Percentiles rank a stretch among this genome's conserved stretches.
These are phyloP conservation scores for Galagoides demidoff DNA, from an alignment of 2,797 vertebrate species.

Conservation along the genomic window DNA sequence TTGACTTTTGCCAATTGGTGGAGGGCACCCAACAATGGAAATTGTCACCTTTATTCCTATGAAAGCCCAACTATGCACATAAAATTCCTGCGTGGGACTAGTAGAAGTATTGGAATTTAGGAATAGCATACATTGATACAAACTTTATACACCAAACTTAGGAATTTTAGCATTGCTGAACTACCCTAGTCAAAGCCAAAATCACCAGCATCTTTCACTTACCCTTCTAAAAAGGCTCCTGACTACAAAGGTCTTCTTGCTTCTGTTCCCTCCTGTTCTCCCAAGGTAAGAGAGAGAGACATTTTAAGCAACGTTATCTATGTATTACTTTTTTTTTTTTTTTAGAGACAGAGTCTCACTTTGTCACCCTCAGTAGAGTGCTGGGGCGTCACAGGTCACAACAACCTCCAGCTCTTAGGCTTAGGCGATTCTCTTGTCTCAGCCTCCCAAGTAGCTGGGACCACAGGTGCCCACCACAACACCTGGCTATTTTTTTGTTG, in stretches of 20 bases:
- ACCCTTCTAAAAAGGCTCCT: conserved; percentile 20
- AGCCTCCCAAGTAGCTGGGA: no score
- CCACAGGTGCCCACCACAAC: no score
- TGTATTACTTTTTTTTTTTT: no score
- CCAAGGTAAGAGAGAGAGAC: neutral
- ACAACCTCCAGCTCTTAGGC: no score
- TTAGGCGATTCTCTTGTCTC: no score
- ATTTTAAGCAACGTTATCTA: no score
- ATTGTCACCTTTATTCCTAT: conserved; percentile 76
- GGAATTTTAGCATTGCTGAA: neutral
- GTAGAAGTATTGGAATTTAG: neutral
- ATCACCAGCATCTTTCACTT: neutral
- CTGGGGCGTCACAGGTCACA: no score
- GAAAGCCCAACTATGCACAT: neutral
- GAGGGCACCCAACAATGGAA: conserved; percentile 77
- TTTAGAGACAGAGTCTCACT: no score
- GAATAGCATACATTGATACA: neutral
- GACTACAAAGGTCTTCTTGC: neutral
- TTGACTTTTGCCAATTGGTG: conserved; percentile 83
- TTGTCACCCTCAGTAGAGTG: no score
- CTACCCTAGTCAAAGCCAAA: neutral
- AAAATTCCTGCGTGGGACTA: neutral
- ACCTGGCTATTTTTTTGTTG: no score
- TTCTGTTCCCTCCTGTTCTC: neutral
- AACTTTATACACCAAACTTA: neutral